phyloP scores from a whole-genome alignment of 2,888 invertebrate species.

The Boloria selene region DNA sequence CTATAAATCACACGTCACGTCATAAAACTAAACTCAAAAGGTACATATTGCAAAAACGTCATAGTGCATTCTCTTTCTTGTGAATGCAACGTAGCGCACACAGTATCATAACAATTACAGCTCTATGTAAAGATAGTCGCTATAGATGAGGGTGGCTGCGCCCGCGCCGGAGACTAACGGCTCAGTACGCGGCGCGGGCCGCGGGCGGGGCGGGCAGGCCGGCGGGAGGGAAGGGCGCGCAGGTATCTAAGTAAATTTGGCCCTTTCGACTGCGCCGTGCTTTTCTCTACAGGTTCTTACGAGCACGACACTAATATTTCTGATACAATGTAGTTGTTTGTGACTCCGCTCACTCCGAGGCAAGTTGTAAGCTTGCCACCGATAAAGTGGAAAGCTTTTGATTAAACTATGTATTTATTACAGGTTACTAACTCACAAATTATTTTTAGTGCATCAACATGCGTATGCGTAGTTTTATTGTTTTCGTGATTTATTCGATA shows the following conservation, averaged over 20 bases:
- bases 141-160: constrained; percentile 32
- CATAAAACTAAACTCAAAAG: too few species aligned
- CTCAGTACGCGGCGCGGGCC: constrained; percentile 21
- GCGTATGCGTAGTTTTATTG: too few species aligned
- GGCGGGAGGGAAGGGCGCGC: constrained; percentile 21
- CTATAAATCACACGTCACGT: too few species aligned
- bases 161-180: constrained; percentile 33
- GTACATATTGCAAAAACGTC: too few species aligned
- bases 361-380: too few species aligned
- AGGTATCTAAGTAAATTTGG: constrained; percentile 44
- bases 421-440: too few species aligned
- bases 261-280: constrained; percentile 49
- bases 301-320: constrained; percentile 39
- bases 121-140: constrained; percentile 5
- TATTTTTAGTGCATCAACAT: too few species aligned
- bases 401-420: too few species aligned
- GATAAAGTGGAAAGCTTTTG: too few species aligned
- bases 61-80: too few species aligned
- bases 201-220: constrained; percentile 12
- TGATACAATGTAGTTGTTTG: constrained; percentile 1
- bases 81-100: neutral
- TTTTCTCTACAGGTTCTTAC: constrained; percentile 39
- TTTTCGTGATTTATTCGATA: too few species aligned
- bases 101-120: neutral
- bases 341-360: neutral